Conservation (phyloP, 2,797 vertebrate genomes). For the Amphiprion clarkii region DNA sequence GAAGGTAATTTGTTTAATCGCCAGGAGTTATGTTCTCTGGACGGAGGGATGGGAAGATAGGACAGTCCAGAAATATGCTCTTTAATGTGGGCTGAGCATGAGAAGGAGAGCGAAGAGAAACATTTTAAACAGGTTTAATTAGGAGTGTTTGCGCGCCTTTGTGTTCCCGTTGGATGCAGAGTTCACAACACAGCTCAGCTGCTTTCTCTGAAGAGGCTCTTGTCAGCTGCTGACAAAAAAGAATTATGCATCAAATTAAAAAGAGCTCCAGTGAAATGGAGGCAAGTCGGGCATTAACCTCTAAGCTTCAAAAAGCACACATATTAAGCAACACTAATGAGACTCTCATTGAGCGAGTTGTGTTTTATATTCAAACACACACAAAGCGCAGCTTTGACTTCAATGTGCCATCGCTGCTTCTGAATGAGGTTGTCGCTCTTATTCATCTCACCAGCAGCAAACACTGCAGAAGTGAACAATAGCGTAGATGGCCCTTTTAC, state of each 20-base stretch:
- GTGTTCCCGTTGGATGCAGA: slow-evolving; percentile 67
- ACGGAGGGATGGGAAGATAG: slow-evolving; percentile 65
- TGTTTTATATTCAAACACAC: slow-evolving; percentile 79
- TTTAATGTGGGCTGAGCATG: slow-evolving; percentile 24
- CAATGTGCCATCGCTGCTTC: slow-evolving; percentile 61
- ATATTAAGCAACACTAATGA: slow-evolving; percentile 87
- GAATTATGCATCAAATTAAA: slow-evolving; percentile 83
- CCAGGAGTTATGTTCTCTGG: slow-evolving; percentile 72
- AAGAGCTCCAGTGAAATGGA: slow-evolving; percentile 79
- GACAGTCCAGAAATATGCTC: slow-evolving; percentile 54
- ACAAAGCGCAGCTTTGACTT: slow-evolving; percentile 70
- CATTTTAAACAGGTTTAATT: slow-evolving; percentile 75
- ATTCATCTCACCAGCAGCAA: slow-evolving; percentile 73
- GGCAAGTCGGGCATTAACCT: slow-evolving; percentile 84
- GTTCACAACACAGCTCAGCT: slow-evolving; percentile 68
- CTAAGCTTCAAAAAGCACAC: slow-evolving; percentile 85
- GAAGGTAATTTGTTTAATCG: slow-evolving; percentile 83
- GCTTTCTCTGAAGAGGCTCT: slow-evolving; percentile 75
- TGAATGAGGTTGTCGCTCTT: slow-evolving; percentile 71
- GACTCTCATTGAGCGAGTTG: slow-evolving; percentile 78
- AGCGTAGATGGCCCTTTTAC: slow-evolving; percentile 70
- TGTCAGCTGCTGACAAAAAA: slow-evolving; percentile 74
- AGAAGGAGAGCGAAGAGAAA: slow-evolving; percentile 47
- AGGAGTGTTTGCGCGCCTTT: slow-evolving; percentile 67
- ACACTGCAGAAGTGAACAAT: slow-evolving; percentile 75